Evolutionary conservation across 1,140 invertebrate genomes (phyloP).

Genomic region (Trissolcus basalis): DNA sequence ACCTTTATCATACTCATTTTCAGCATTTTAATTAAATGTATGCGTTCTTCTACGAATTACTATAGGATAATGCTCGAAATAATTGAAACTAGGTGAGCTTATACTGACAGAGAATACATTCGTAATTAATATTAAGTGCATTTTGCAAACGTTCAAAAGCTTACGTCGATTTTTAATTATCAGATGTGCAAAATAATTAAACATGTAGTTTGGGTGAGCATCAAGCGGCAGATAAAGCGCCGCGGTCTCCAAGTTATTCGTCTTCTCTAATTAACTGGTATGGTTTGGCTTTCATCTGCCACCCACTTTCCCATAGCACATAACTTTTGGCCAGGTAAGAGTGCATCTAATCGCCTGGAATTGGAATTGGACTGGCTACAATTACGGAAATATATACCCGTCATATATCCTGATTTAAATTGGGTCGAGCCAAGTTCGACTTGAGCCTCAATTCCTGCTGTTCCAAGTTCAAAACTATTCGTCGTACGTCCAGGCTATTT

Average conservation of each 20-base stretch:
- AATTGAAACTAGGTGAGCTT: no score
- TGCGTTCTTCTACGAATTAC: no score
- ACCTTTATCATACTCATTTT: no score
- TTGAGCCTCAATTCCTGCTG: slow-evolving; percentile 10
- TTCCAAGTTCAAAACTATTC: slow-evolving; percentile 43
- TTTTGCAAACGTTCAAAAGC: neutral
- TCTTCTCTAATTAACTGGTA: slow-evolving; percentile 55
- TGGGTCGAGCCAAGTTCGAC: slow-evolving; percentile 36
- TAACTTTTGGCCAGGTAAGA: slow-evolving; percentile 22
- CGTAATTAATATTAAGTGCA: slow-evolving; percentile 4
- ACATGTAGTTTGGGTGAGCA: slow-evolving; percentile 4
- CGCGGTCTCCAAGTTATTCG: slow-evolving; percentile 34
- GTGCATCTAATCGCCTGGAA: slow-evolving; percentile 34
- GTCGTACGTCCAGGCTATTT: slow-evolving; percentile 46
- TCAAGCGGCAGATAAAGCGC: slow-evolving; percentile 21
- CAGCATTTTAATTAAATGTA: no score
- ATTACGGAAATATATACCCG: slow-evolving; percentile 59
- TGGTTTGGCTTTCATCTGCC: slow-evolving; percentile 4
- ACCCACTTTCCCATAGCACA: slow-evolving; percentile 2
- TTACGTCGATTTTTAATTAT: slow-evolving; percentile 16
- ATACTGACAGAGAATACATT: no score
- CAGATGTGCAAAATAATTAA: slow-evolving; percentile 23
- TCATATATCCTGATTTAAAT: slow-evolving; percentile 61
- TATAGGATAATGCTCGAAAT: no score
- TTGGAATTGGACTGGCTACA: slow-evolving; percentile 57